Percentiles rank a stretch among this genome's conserved stretches.
Evolutionary conservation across 1,140 invertebrate genomes (phyloP).

Genomic region (Kradibia gibbosae): DNA sequence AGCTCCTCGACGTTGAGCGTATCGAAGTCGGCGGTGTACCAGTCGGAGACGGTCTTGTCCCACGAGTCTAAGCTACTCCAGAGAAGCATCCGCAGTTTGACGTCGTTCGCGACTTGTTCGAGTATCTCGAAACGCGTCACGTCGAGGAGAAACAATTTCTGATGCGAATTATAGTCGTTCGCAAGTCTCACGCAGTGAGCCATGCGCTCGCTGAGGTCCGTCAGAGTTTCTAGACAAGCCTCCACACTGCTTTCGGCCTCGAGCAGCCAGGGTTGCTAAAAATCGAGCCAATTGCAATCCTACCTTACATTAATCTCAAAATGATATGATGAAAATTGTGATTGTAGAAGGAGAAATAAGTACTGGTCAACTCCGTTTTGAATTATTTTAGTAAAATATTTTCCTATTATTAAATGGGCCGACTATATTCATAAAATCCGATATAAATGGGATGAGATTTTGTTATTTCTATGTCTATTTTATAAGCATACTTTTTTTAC

Average conservation of each 20-base stretch:
- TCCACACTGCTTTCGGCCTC: slow-evolving; percentile 80
- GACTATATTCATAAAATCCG: too few species aligned
- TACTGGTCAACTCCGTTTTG: too few species aligned
- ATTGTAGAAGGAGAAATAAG: too few species aligned
- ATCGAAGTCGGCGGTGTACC: slow-evolving; percentile 80
- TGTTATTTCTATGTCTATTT: too few species aligned
- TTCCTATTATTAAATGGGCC: too few species aligned
- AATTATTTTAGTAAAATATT: too few species aligned
- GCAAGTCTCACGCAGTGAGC: slow-evolving; percentile 76
- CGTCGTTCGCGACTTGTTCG: slow-evolving; percentile 83
- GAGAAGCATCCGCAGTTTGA: slow-evolving; percentile 83
- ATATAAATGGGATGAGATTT: too few species aligned
- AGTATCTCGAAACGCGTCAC: slow-evolving; percentile 85
- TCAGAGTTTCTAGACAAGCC: slow-evolving; percentile 77
- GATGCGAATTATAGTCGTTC: slow-evolving; percentile 79
- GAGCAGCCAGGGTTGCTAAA: slow-evolving; percentile 81
- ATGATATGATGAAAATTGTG: too few species aligned
- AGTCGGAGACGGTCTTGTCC: slow-evolving; percentile 75
- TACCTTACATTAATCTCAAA: too few species aligned
- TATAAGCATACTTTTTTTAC: too few species aligned
- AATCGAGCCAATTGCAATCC: slow-evolving; percentile 13
- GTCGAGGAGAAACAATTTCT: slow-evolving; percentile 83
- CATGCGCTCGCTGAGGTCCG: slow-evolving; percentile 77
- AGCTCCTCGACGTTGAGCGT: slow-evolving; percentile 82
- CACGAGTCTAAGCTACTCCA: slow-evolving; percentile 85